Evolutionary conservation across 1,140 invertebrate genomes (phyloP).

Genomic region (Leptinotarsa texana): DNA sequence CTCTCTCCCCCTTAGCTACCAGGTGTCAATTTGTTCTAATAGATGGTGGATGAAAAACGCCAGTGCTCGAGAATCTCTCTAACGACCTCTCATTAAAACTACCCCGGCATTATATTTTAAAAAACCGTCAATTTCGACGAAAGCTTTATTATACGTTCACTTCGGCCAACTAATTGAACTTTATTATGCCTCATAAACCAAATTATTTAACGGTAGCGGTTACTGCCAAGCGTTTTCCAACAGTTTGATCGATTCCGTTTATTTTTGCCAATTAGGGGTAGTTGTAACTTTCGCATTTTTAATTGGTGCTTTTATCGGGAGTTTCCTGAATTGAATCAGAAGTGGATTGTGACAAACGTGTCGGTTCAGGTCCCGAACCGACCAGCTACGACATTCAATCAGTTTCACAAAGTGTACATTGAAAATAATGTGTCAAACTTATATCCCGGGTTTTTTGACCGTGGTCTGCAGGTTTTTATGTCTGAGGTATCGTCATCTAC

Average conservation of each 20-base stretch:
- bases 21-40: slow-evolving; percentile 56
- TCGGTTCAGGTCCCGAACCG: no score
- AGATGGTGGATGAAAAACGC: slow-evolving; percentile 49
- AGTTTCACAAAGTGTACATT: no score
- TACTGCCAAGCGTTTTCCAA: slow-evolving; percentile 21
- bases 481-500: no score
- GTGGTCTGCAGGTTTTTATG: no score
- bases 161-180: slow-evolving; percentile 26
- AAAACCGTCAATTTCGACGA: slow-evolving; percentile 27
- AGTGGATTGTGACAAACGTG: no score
- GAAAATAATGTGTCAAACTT: no score
- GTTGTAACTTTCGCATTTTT: neutral
- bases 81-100: slow-evolving; percentile 54
- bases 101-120: slow-evolving; percentile 40
- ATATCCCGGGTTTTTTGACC: no score
- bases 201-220: slow-evolving; percentile 27
- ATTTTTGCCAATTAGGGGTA: slow-evolving; percentile 18
- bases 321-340: no score
- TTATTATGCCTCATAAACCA: slow-evolving; percentile 29
- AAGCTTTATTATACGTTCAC: slow-evolving; percentile 29
- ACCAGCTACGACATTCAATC: no score
- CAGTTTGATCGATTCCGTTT: slow-evolving; percentile 6
- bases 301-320: no score
- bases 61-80: slow-evolving; percentile 42
- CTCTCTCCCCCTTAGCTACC: slow-evolving; percentile 37